A percentile compares a stretch with the other conserved stretches of the same genome.
Conservation (phyloP, 2,113 vertebrate species). For the Phycodurus eques region DNA sequence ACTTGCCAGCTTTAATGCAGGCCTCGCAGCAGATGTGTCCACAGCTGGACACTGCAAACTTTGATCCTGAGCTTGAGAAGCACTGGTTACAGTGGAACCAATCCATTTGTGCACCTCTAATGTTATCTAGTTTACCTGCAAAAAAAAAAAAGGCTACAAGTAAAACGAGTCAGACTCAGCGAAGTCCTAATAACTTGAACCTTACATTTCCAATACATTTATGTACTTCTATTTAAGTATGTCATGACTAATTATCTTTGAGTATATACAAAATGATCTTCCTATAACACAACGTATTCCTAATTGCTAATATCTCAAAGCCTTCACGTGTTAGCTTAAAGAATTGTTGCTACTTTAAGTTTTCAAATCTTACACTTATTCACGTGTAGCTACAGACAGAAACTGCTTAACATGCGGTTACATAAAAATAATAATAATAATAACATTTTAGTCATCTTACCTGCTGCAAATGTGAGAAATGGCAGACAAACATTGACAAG, state of each 20-base stretch:
- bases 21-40: slow-evolving; percentile 82
- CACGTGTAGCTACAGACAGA: neutral
- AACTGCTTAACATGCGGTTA: neutral
- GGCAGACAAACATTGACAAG: neutral
- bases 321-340: neutral
- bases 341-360: neutral
- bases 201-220: too few species aligned
- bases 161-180: neutral
- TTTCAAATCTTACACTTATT: neutral
- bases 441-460: neutral
- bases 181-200: neutral
- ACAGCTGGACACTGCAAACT: slow-evolving; percentile 80
- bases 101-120: slow-evolving; percentile 68
- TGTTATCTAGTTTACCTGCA: slow-evolving; percentile 1
- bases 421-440: neutral
- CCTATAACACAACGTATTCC: neutral
- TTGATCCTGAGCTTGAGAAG: slow-evolving; percentile 67
- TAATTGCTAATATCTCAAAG: neutral
- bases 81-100: slow-evolving; percentile 90
- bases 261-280: neutral
- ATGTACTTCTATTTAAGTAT: neutral
- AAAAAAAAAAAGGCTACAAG: neutral
- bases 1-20: slow-evolving; percentile 77
- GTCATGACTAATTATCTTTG: neutral
- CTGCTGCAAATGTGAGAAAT: neutral